Conservation (phyloP, 2,888 invertebrate genomes). For the Lasius platythorax region DNA sequence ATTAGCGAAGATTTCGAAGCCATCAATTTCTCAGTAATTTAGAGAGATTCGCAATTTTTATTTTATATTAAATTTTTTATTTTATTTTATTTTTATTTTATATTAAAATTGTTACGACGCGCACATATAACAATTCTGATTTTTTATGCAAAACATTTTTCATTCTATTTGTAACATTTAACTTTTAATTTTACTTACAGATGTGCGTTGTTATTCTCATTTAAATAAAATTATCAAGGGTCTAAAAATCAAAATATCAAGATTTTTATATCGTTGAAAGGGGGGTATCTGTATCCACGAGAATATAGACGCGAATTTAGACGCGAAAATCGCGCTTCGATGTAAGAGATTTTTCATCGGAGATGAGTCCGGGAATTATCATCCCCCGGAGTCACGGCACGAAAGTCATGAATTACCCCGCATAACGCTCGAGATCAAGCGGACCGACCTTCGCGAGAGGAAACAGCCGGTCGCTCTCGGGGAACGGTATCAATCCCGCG, state of each 20-base stretch:
- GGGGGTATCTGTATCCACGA: neutral
- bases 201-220: neutral
- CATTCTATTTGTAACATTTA: neutral
- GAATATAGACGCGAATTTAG: neutral
- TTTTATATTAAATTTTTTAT: neutral
- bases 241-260: neutral
- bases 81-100: too few relatives aligned
- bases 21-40: constrained; percentile 8
- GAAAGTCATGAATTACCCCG: constrained; percentile 43
- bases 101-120: neutral
- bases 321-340: neutral
- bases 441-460: constrained; percentile 46
- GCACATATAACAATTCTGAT: neutral
- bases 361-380: constrained; percentile 5
- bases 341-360: constrained; percentile 10
- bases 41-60: neutral
- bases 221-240: neutral
- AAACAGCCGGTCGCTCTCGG: constrained; percentile 36
- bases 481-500: constrained; percentile 69
- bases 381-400: constrained; percentile 38
- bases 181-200: neutral
- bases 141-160: neutral
- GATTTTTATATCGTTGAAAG: neutral
- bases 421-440: constrained; percentile 53
- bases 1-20: neutral